These are phyloP conservation scores for Ectemnius continuus DNA, from an alignment of 2,888 invertebrate species.

Conservation along the genomic window DNA sequence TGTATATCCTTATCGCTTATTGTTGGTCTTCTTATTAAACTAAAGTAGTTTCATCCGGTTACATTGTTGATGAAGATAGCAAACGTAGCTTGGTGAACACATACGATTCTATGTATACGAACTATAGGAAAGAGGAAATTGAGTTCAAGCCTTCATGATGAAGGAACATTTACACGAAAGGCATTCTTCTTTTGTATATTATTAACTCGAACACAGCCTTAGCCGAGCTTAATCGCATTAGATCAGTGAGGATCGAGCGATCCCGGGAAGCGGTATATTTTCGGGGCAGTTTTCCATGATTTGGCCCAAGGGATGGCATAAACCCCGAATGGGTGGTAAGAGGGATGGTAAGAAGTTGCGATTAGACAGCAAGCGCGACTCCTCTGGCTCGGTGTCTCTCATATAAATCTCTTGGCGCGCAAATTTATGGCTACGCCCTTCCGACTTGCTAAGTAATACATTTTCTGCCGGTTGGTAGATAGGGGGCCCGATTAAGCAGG, in stretches of 20 bases:
- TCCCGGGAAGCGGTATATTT: not conserved
- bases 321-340: constrained; percentile 20
- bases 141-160: no score
- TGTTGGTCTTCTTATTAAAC: no score
- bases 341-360: constrained; percentile 43
- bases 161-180: no score
- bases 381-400: constrained; percentile 38
- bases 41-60: no score
- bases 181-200: no score
- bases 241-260: constrained; percentile 4
- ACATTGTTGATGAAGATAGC: no score
- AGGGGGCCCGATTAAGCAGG: constrained; percentile 60
- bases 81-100: no score
- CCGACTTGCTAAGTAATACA: constrained; percentile 60
- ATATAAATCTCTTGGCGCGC: constrained; percentile 55
- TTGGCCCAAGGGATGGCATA: constrained; percentile 3
- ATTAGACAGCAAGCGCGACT: constrained; percentile 53
- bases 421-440: constrained; percentile 58
- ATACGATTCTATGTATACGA: no score
- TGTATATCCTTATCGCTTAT: no score
- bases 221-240: constrained; percentile 9
- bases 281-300: constrained; percentile 1
- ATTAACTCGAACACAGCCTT: not conserved
- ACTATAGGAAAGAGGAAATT: no score
- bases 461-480: constrained; percentile 58